phyloP scores from a whole-genome alignment of 2,797 vertebrate species.

The Acanthopagrus latus region DNA sequence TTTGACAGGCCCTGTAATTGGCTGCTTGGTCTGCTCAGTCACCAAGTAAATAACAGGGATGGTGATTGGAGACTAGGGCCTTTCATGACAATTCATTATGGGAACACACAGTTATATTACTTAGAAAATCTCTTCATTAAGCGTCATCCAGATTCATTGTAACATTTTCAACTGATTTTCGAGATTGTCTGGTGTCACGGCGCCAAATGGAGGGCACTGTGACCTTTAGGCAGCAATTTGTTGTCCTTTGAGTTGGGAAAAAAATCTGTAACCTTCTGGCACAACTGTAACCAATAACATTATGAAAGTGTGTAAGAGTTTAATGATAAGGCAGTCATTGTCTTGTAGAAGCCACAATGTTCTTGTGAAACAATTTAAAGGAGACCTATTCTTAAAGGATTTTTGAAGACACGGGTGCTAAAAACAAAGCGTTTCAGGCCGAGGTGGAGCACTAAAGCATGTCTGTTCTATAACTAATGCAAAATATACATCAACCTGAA shows the following conservation, averaged over 20 bases:
- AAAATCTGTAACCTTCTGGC: conserved; percentile 29
- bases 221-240: conserved; percentile 13
- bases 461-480: no score
- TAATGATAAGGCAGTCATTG: conserved; percentile 8
- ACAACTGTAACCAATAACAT: conserved; percentile 9
- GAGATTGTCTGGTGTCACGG: conserved; percentile 3
- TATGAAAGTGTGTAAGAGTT: background rate
- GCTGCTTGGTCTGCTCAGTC: conserved; percentile 70
- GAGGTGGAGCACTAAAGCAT: no score
- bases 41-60: conserved; percentile 72
- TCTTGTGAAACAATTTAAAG: background rate
- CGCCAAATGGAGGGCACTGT: conserved; percentile 9
- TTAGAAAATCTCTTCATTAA: conserved; percentile 53
- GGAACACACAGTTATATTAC: conserved; percentile 57
- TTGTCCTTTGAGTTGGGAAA: conserved; percentile 14
- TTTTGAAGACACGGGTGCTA: no score
- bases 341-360: background rate
- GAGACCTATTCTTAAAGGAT: no score
- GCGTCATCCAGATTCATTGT: conserved; percentile 36
- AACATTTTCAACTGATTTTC: conserved; percentile 14
- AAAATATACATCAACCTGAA: no score
- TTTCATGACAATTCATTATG: conserved; percentile 66
- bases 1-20: conserved; percentile 74
- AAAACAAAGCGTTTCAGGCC: no score
- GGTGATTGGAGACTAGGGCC: conserved; percentile 52